Base-by-base conservation (phyloP, 2,113 vertebrate species). In the Chamaetylas fuelleborni region DNA sequence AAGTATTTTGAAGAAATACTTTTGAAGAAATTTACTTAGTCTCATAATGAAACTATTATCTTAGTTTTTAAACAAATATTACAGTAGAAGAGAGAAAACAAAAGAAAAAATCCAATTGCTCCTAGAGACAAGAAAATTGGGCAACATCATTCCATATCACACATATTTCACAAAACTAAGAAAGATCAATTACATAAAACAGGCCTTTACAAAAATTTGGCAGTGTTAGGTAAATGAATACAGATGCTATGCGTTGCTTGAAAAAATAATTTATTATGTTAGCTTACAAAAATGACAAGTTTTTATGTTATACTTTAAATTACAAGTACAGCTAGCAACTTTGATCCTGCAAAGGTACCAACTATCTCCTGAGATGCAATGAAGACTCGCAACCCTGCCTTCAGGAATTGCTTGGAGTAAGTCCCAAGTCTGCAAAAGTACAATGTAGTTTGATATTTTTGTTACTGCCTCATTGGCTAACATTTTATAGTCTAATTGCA, bases 201-300 rank as follows among this genome's bases (percentile, higher is more conserved):
- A 79, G 45, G 34, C 34, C n/a, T 65, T 86, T 50, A 60, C 7
- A 65, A 54, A 78, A 88, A 33, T 57, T 65, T 87, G 50, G 34
- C 48, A 50, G 7, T 15, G 6, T 72, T 67, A 58, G 11, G 18
- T 51, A 92, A 95, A 93, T 54, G 14, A 92, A 89, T 56, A 95
- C 62, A 92, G 57, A 79, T 79, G 58, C 14, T 48, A 42, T 31
- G 31, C 12, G 45, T 43, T 91, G 50, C 81, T 95, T 82, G 36
- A 54, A 94, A 95, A 95, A 96, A 94, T 89, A 93, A 79, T 84
- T 93, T 92, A 88, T 88, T 96, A 57, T 72, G 42, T 83, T 79
- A 94, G 29, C 22, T 94, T 91, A 93, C 70, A 93, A 95, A 96
- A 92, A 78, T 65, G 8, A 65, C 36, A 71, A 60, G 0, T 4